Base-by-base conservation (phyloP, 2,888 invertebrate genomes). In the Plusia festucae region DNA sequence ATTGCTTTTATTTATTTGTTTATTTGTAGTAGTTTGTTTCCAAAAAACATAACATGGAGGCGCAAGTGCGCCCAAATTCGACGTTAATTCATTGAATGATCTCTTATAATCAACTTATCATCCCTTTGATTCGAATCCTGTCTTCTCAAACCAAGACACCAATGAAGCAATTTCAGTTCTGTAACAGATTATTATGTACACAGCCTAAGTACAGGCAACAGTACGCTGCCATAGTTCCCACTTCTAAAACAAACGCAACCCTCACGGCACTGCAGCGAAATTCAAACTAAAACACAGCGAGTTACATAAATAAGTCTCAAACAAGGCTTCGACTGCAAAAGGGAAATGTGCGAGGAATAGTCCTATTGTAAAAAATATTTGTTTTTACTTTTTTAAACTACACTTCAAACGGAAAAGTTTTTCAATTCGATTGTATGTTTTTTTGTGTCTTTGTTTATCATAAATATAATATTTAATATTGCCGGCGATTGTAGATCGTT, bases 101-200 rank as follows among this genome's bases (percentile, higher is more conserved):
- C n/a, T n/a, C n/a, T n/a, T n/a, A n/a, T n/a, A n/a, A n/a, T 9
- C 1, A 30, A 30, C 30, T 9, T 7, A 8, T 30, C 30, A 30
- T 0, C 30, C 9, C 30, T 9, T 9, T 30, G 24, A 2, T 9
- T n/a, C 40, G 2, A 40, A 5, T 5, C n/a, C 40, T 5, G 4
- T 40, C 15, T 15, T 3, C 15, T 15, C 34, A 13, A 0, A 40
- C 40, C 40, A 40, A 40, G 40, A 40, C n/a, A 40, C 40, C n/a
- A 40, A 40, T 40, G n/a, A 40, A 40, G 40, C 40, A 40, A 40
- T 40, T 40, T n/a, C n/a, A 40, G n/a, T 40, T 40, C 40, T 6
- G 40, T n/a, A 40, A n/a, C 40, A 40, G 40, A 40, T 40, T 40
- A 40, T 40, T n/a, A n/a, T 40, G 40, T 40, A 40, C n/a, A 40